Conservation (phyloP, 2,797 vertebrate genomes). For the Danio aesculapii region DNA sequence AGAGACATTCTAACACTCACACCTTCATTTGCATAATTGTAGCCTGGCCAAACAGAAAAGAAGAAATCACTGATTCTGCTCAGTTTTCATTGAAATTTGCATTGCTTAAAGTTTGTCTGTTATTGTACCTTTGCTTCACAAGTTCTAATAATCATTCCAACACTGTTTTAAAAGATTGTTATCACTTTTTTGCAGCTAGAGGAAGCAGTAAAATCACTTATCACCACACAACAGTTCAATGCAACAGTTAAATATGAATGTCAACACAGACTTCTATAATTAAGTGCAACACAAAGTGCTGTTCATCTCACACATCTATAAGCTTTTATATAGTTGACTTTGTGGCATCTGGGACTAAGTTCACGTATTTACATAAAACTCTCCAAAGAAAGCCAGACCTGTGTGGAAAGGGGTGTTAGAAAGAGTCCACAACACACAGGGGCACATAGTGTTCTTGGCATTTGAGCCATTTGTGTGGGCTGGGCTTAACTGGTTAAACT, state of each 20-base stretch:
- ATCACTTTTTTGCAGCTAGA: not conserved
- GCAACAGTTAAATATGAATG: slow-evolving; percentile 3
- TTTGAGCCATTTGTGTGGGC: slow-evolving; percentile 33
- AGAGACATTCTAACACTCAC: slow-evolving; percentile 5
- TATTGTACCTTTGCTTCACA: not conserved
- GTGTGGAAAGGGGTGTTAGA: slow-evolving; percentile 30
- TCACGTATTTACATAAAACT: slow-evolving; percentile 38
- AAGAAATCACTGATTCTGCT: not conserved
- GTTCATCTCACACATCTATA: slow-evolving; percentile 14
- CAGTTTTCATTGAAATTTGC: not conserved
- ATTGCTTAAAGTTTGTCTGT: not conserved
- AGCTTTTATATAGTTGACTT: slow-evolving; percentile 34
- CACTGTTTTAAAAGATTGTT: slow-evolving; percentile 5
- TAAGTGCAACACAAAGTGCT: slow-evolving; percentile 8
- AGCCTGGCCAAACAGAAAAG: not conserved
- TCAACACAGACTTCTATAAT: not conserved
- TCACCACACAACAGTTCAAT: not conserved
- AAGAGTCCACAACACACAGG: slow-evolving; percentile 29
- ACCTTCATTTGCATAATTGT: slow-evolving; percentile 16
- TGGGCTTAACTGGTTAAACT: slow-evolving; percentile 32
- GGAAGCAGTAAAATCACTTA: slow-evolving; percentile 1
- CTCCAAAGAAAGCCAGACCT: slow-evolving; percentile 43
- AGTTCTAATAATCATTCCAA: not conserved
- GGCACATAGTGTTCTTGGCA: slow-evolving; percentile 54
- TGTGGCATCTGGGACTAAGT: slow-evolving; percentile 50